A percentile compares a stretch with the other conserved stretches of the same genome.
Conservation (phyloP, 2,797 vertebrate species). For the Adrianichthys oophorus region DNA sequence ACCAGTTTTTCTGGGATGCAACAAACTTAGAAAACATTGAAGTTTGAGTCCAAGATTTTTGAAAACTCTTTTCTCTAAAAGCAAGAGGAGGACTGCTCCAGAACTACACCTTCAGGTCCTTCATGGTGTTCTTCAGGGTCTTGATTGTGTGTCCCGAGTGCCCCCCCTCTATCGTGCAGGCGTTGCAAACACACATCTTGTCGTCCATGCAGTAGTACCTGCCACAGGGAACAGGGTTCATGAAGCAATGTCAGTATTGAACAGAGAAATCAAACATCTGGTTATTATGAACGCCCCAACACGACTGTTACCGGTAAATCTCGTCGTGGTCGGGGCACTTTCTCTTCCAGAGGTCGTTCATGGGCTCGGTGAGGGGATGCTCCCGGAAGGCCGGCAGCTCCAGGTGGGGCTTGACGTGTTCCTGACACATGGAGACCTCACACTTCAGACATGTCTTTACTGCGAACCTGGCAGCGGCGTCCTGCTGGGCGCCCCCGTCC, state of each 20-base stretch:
- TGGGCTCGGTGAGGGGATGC: slow-evolving; percentile 75
- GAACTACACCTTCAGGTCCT: slow-evolving; percentile 69
- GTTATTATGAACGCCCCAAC: not conserved
- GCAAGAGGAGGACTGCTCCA: too few species aligned
- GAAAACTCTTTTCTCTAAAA: not conserved
- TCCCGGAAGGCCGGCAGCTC: slow-evolving; percentile 75
- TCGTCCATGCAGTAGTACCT: slow-evolving; percentile 79
- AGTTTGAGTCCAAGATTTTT: too few species aligned
- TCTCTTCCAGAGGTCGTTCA: slow-evolving; percentile 71
- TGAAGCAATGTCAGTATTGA: too few species aligned
- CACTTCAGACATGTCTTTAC: slow-evolving; percentile 82
- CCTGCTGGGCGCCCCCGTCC: slow-evolving; percentile 5
- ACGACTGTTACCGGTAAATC: slow-evolving; percentile 59
- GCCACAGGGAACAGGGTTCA: slow-evolving; percentile 1
- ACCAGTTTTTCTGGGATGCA: too few species aligned
- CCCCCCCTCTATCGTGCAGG: slow-evolving; percentile 75
- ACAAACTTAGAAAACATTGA: too few species aligned
- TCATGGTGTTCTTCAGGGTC: slow-evolving; percentile 77
- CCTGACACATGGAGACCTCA: slow-evolving; percentile 80
- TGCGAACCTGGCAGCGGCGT: slow-evolving; percentile 32
- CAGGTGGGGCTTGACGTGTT: slow-evolving; percentile 77
- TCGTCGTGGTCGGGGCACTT: slow-evolving; percentile 78
- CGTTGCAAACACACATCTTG: slow-evolving; percentile 73
- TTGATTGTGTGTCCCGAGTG: slow-evolving; percentile 76
- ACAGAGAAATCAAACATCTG: not conserved